Evolutionary conservation across 1,140 invertebrate genomes (phyloP), one percentile per base, ranked within the genome.

Genomic region (Battus philenor): DNA sequence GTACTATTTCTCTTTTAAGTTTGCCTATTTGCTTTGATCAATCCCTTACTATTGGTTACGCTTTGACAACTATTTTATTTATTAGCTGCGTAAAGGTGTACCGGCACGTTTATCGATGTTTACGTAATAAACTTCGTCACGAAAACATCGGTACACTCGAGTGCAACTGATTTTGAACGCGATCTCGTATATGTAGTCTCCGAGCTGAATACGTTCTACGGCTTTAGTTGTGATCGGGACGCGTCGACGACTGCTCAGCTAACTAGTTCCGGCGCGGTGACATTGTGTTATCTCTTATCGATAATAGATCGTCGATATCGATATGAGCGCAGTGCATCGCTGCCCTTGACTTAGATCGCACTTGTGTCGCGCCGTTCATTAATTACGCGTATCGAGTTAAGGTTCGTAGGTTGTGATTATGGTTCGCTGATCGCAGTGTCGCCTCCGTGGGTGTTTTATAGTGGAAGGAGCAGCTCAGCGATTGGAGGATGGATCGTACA

Each of bases 401-500:
- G 31, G 27, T 27, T 65, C 66, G 78, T 83, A 66, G 78, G 76
- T 52, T 68, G 77, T 74, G 73, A 75, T 78, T 81, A 81, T 81
- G 75, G 77, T 68, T 63, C 62, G 69, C 41, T 62, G 55, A 68
- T 48, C 57, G 59, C 65, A 65, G 64, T 76, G 65, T 71, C 45
- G 68, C 53, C 56, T 43, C 45, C 46, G 79, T 81, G 74, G 78
- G 81, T 81, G 76, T 70, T 52, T 70, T 66, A 71, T 73, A 69
- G 58, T 57, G 65, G 62, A 67, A n/a, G 8, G 73, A 68, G 50
- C 62, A 58, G 54, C 49, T 55, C 44, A 54, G 47, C 51, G 62
- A 78, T 77, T 81, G 67, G 76, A 54, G 74, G 47, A 94, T 95
- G 93, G 93, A 95, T 89, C 88, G 93, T 69, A 93, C 93, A 68